phyloP scores from a whole-genome alignment of 2,888 invertebrate species.

The Dyspetes luteomarginatus region DNA sequence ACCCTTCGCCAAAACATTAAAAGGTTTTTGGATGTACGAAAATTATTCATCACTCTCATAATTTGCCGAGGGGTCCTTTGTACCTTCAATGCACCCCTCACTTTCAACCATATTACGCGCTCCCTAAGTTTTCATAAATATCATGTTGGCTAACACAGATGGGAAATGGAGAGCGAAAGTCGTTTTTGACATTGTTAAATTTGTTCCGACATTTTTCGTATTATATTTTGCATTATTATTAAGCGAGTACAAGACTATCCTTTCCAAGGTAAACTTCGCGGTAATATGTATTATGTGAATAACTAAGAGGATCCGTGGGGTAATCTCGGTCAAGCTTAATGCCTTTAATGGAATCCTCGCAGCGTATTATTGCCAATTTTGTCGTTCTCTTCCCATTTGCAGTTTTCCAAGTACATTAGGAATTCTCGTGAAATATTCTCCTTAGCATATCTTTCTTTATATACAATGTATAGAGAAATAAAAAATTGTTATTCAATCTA shows the following conservation, averaged over 20 bases:
- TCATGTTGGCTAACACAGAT: background rate
- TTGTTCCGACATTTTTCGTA: slow-evolving; percentile 20
- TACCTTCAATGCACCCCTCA: no score
- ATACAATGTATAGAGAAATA: no score
- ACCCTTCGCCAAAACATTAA: no score
- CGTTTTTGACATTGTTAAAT: slow-evolving; percentile 31
- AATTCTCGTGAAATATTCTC: no score
- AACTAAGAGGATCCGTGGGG: slow-evolving; percentile 44
- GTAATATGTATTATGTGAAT: background rate
- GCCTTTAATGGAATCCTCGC: slow-evolving; percentile 74
- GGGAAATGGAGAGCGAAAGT: background rate
- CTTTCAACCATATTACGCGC: no score
- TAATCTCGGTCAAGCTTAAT: slow-evolving; percentile 76
- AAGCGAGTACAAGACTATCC: slow-evolving; percentile 56
- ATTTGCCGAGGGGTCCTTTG: no score
- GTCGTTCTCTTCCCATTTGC: slow-evolving; percentile 61
- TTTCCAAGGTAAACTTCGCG: slow-evolving; percentile 53
- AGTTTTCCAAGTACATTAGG: slow-evolving; percentile 25
- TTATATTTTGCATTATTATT: slow-evolving; percentile 58
- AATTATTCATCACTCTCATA: no score
- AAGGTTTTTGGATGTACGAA: no score
- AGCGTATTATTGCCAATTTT: slow-evolving; percentile 77
- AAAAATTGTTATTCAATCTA: no score
- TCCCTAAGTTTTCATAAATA: no score
- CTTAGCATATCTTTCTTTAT: no score